A percentile compares a stretch with the other conserved stretches of the same genome.
phyloP scores from a whole-genome alignment of 2,113 vertebrate genomes.

The Sitta europaea region DNA sequence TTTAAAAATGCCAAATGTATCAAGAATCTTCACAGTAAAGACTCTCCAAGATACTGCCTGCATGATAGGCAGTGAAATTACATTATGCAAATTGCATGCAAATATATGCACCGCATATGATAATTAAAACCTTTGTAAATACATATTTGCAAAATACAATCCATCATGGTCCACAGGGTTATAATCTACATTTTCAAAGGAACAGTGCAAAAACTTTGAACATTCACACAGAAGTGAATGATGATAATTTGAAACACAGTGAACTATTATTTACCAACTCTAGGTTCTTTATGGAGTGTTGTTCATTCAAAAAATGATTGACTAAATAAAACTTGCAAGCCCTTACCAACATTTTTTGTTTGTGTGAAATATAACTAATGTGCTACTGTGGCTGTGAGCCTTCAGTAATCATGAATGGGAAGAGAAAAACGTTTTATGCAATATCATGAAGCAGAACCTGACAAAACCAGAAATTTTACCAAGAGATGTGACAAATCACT shows the following conservation, averaged over 20 bases:
- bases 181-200: slow-evolving; percentile 31
- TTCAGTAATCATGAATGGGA: neutral
- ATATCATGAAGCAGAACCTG: neutral
- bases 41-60: neutral
- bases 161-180: slow-evolving; percentile 27
- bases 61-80: slow-evolving; percentile 42
- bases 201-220: neutral
- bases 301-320: neutral
- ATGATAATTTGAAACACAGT: neutral
- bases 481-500: neutral
- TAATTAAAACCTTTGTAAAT: slow-evolving; percentile 48
- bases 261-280: neutral
- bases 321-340: neutral
- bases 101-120: neutral
- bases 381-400: neutral
- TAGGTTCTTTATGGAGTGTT: neutral
- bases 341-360: neutral
- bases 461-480: neutral
- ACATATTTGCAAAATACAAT: slow-evolving; percentile 59
- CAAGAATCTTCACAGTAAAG: slow-evolving; percentile 9
- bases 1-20: neutral
- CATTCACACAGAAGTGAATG: neutral
- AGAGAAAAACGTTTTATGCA: neutral
- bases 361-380: neutral
- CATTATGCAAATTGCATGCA: slow-evolving; percentile 49